Conservation (phyloP, 2,888 invertebrate species). For the Chymomyza caudatula region DNA sequence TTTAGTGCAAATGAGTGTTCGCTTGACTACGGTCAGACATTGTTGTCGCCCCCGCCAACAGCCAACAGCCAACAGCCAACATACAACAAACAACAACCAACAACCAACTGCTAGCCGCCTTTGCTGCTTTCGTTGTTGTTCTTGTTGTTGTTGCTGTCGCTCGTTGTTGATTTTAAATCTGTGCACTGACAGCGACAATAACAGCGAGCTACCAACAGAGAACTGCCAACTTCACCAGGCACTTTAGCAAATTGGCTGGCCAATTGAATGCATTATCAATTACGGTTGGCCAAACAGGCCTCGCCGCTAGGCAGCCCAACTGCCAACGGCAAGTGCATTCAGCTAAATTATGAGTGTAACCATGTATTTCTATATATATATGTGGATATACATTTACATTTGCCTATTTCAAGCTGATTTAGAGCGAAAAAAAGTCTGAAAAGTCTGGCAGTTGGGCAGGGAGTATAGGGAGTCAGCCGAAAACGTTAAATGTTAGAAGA, state of each 20-base stretch:
- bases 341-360: conserved; percentile 1
- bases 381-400: background rate
- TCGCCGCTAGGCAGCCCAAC: background rate
- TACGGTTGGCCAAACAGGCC: conserved; percentile 49
- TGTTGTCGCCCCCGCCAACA: conserved; percentile 20
- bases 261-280: conserved; percentile 63
- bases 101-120: background rate
- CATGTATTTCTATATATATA: background rate
- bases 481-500: too few relatives aligned
- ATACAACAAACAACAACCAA: background rate
- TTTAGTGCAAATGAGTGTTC: conserved; percentile 56
- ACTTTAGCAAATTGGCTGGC: conserved; percentile 66
- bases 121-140: background rate
- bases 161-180: conserved; percentile 65
- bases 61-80: too few relatives aligned
- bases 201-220: conserved; percentile 12
- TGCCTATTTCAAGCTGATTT: too few relatives aligned
- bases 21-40: conserved; percentile 48
- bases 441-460: too few relatives aligned
- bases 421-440: too few relatives aligned
- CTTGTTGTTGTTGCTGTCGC: conserved; percentile 11
- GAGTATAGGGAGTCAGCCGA: too few relatives aligned
- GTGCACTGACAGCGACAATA: conserved; percentile 44
- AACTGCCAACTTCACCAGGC: conserved; percentile 49
- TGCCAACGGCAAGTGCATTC: background rate